Percentiles rank a stretch among this genome's conserved stretches.
Conservation (phyloP, 2,113 vertebrate species). For the Nothoprocta pentlandii region DNA sequence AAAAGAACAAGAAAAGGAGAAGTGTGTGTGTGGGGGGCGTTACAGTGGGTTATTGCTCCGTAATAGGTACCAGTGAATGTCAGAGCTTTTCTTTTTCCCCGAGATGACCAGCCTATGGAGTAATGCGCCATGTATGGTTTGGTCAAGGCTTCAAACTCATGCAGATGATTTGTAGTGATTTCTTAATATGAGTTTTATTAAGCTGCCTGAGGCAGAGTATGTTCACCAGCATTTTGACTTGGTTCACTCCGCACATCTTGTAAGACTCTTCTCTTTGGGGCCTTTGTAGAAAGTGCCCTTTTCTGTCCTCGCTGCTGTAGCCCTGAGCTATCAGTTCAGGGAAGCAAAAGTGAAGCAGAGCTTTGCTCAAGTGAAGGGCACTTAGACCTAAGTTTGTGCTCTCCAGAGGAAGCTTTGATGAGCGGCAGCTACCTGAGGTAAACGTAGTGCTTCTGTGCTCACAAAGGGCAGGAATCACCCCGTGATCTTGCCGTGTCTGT, state of each 20-base stretch:
- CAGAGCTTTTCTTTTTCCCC: not conserved
- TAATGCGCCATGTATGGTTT: not conserved
- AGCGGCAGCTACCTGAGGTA: not conserved
- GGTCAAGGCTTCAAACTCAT: not conserved
- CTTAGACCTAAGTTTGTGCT: not conserved
- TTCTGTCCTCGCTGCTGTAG: not conserved
- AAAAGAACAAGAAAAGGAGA: no score
- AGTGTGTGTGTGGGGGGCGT: not conserved
- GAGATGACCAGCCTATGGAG: not conserved
- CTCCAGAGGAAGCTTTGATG: not conserved
- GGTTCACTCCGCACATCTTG: not conserved
- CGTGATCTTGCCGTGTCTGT: accelerated
- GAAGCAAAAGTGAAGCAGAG: not conserved
- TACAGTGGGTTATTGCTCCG: not conserved
- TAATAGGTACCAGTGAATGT: not conserved
- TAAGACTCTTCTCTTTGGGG: not conserved
- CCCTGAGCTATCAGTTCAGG: not conserved
- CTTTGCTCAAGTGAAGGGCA: not conserved
- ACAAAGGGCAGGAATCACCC: not conserved
- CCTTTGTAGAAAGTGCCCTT: not conserved
- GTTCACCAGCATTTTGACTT: conserved; percentile 33
- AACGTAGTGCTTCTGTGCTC: not conserved
- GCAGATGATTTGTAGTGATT: conserved; percentile 9
- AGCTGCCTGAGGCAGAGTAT: not conserved
- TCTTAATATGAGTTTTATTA: conserved; percentile 23